Conservation (phyloP, 2,113 vertebrate species). For the Larimichthys polyactis region DNA sequence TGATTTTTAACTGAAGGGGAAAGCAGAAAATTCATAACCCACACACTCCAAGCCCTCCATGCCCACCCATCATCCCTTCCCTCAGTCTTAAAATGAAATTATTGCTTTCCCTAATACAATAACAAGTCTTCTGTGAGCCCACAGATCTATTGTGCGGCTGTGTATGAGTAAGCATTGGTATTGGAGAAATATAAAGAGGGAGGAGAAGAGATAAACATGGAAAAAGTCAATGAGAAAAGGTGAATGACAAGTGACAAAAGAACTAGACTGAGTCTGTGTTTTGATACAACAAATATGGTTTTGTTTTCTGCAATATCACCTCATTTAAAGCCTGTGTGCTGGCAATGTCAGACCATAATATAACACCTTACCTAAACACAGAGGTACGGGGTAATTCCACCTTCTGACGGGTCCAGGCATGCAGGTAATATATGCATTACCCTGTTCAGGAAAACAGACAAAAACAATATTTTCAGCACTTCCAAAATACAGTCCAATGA, state of each 20-base stretch:
- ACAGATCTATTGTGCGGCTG: constrained; percentile 35
- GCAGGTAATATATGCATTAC: constrained; percentile 96
- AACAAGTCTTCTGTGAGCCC: constrained; percentile 38
- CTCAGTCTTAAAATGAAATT: constrained; percentile 29
- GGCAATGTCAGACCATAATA: constrained; percentile 34
- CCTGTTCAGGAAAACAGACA: constrained; percentile 83
- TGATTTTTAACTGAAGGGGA: constrained; percentile 60
- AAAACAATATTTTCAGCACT: constrained; percentile 42
- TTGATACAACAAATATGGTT: constrained; percentile 39
- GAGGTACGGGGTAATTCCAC: constrained; percentile 97
- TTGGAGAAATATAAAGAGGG: neutral
- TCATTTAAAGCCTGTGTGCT: constrained; percentile 44
- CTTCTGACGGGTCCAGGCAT: constrained; percentile 99
- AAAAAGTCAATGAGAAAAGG: constrained; percentile 12
- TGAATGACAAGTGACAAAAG: constrained; percentile 34
- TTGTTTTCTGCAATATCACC: constrained; percentile 31
- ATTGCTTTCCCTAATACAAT: constrained; percentile 58
- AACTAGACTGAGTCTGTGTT: neutral
- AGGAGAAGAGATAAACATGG: constrained; percentile 22
- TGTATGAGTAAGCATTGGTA: constrained; percentile 17
- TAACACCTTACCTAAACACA: constrained; percentile 91
- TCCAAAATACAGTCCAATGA: constrained; percentile 2
- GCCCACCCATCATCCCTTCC: constrained; percentile 31
- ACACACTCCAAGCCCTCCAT: constrained; percentile 10
- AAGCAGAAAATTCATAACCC: constrained; percentile 62